These are phyloP conservation scores for Styela clava DNA, from an alignment of 23 tunicate species.

Conservation along the genomic window DNA sequence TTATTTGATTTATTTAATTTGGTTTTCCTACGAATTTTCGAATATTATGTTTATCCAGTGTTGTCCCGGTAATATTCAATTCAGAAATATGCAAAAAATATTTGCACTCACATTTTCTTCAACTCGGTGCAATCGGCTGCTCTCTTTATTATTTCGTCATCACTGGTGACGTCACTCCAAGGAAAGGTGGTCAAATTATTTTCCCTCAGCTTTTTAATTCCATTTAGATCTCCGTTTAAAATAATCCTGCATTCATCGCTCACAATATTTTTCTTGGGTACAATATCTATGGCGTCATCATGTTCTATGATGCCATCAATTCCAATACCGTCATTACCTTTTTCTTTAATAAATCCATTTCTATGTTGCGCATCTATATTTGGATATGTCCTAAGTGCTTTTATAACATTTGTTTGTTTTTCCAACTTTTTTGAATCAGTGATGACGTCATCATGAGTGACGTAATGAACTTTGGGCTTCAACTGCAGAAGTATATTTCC, in stretches of 20 bases:
- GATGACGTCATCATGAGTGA: not conserved
- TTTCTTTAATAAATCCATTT: too few species aligned
- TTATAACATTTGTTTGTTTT: not conserved
- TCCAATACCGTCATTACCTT: too few species aligned
- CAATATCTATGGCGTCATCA: not conserved
- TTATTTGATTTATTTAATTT: too few species aligned
- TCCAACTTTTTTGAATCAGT: not conserved
- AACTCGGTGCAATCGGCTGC: not conserved
- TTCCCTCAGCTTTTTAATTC: not conserved
- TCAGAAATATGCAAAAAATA: too few species aligned
- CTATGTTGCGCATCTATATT: too few species aligned
- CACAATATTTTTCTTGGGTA: not conserved
- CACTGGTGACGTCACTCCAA: not conserved
- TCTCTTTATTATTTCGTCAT: not conserved
- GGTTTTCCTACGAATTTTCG: too few species aligned
- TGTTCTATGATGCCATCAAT: not conserved
- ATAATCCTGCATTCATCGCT: not conserved
- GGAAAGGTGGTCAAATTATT: not conserved
- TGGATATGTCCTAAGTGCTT: too few species aligned
- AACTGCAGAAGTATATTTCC: not conserved
- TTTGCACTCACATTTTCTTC: slow-evolving; percentile 6
- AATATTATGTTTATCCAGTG: too few species aligned
- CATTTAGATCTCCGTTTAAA: not conserved
- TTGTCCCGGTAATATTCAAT: too few species aligned
- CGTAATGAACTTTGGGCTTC: not conserved